Percentiles rank a stretch among this genome's conserved stretches.
These are phyloP conservation scores for Drosophila ogumai DNA, from an alignment of 1,140 invertebrate species.

Conservation along the genomic window DNA sequence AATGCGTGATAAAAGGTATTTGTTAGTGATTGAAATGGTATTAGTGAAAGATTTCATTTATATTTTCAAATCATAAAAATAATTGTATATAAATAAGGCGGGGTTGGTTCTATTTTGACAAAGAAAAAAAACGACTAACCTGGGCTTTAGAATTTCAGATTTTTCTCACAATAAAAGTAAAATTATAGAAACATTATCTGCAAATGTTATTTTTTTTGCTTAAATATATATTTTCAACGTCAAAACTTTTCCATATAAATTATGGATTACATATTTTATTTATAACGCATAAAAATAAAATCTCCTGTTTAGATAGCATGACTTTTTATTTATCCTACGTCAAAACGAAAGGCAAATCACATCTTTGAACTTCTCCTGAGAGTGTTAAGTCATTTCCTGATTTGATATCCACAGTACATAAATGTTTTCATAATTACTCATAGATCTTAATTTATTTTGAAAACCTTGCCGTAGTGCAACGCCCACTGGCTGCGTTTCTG, in stretches of 20 bases:
- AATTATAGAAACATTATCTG: too few species aligned
- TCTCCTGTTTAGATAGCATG: background rate
- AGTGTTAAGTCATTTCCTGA: conserved; percentile 26
- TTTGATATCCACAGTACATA: conserved; percentile 1
- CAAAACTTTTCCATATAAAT: background rate
- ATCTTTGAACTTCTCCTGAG: background rate
- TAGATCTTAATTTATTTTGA: conserved; percentile 38
- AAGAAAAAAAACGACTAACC: background rate
- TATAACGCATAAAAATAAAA: background rate
- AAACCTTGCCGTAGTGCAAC: conserved; percentile 53
- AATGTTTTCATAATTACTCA: conserved; percentile 32
- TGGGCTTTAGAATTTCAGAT: background rate
- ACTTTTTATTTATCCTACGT: background rate
- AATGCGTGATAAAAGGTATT: conserved; percentile 16
- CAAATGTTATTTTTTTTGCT: background rate
- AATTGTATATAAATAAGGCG: background rate
- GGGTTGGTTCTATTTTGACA: background rate
- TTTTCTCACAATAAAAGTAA: background rate
- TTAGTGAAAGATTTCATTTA: background rate
- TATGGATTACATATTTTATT: background rate
- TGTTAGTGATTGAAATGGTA: background rate
- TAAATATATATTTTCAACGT: background rate
- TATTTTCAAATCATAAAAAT: background rate
- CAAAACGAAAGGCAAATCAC: background rate
- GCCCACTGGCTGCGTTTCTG: conserved; percentile 50